Conservation (phyloP, 2,888 invertebrate species). For the Hirtodrosophila cameraria region DNA sequence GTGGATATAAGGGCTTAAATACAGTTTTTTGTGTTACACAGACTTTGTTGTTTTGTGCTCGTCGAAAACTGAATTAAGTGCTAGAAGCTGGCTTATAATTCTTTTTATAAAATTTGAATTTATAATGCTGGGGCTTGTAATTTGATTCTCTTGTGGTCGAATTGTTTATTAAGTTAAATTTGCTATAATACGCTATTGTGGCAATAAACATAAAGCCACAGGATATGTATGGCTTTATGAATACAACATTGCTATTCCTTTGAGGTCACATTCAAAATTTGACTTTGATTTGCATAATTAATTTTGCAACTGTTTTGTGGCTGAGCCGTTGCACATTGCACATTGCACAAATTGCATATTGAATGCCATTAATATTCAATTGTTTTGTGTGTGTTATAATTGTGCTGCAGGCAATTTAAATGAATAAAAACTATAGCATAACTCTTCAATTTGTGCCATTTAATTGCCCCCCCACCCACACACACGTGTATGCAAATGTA, state of each 20-base stretch:
- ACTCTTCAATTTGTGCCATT: constrained; percentile 5
- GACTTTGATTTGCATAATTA: constrained; percentile 52
- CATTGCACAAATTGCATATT: constrained; percentile 38
- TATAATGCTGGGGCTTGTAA: not conserved
- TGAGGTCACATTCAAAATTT: constrained; percentile 22
- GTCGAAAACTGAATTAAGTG: too few relatives aligned
- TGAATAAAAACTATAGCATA: constrained; percentile 19
- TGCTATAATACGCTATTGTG: constrained; percentile 16
- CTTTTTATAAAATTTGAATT: not conserved
- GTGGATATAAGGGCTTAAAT: not conserved
- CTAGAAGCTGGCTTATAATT: too few relatives aligned
- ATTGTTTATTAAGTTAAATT: constrained; percentile 15
- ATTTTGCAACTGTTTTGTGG: constrained; percentile 32
- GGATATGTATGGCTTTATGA: not conserved
- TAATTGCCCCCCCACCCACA: too few relatives aligned
- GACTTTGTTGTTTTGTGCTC: not conserved
- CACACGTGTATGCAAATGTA: too few relatives aligned
- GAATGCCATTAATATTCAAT: constrained; percentile 45
- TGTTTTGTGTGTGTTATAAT: constrained; percentile 13
- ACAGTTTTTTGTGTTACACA: not conserved
- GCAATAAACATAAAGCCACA: constrained; percentile 1
- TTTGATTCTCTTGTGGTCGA: constrained; percentile 24
- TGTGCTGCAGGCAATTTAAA: not conserved
- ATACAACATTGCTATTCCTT: constrained; percentile 26
- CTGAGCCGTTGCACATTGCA: constrained; percentile 19